Conservation (phyloP, 92 coral and sea anemone genomes). For the Bergia sp. region DNA sequence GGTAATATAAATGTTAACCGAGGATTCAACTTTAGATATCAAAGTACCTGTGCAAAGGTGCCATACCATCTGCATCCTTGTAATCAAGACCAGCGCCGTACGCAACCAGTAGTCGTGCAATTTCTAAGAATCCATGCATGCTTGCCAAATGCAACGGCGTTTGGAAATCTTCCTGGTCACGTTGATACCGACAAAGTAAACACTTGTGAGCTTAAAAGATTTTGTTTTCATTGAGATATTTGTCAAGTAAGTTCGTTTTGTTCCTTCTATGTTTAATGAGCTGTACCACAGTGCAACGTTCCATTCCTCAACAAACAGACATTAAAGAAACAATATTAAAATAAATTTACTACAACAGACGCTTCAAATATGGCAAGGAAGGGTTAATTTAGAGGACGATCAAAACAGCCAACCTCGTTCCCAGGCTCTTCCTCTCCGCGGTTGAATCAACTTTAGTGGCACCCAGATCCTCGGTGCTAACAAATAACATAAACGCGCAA, state of each 20-base stretch:
- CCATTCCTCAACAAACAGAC: background rate
- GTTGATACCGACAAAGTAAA: background rate
- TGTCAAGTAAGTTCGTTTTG: background rate
- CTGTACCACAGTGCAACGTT: background rate
- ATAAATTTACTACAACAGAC: background rate
- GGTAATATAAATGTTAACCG: background rate
- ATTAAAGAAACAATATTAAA: background rate
- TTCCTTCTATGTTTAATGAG: background rate
- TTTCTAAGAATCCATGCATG: constrained; percentile 67
- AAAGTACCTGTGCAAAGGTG: constrained; percentile 68
- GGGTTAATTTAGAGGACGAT: no score
- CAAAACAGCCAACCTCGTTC: no score
- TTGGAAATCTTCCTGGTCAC: constrained; percentile 56
- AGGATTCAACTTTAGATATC: background rate
- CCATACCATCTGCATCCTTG: constrained; percentile 72
- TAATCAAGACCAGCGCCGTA: constrained; percentile 59
- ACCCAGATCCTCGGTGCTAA: no score
- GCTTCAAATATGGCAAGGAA: background rate
- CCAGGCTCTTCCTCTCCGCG: no score
- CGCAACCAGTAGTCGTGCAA: constrained; percentile 56
- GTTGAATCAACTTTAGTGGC: no score
- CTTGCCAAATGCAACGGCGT: constrained; percentile 80
- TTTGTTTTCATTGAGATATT: background rate
- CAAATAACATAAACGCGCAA: no score
- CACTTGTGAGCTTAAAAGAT: background rate